Evolutionary conservation across 1,140 invertebrate genomes (phyloP).

Genomic region (Aphelenchoides avenae): DNA sequence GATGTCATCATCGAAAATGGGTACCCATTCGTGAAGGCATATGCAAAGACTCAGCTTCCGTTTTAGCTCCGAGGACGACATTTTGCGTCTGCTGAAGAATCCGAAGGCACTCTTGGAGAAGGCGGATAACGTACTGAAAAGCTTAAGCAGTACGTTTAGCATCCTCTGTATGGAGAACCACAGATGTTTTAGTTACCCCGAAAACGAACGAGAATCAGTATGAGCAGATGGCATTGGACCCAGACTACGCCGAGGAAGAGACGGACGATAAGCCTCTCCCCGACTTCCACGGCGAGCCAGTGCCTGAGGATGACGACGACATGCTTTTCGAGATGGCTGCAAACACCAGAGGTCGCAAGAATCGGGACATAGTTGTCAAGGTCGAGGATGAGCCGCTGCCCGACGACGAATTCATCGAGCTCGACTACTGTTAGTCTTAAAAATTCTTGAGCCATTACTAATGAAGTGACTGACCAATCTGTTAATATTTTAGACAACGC

Average conservation of each 20-base stretch:
- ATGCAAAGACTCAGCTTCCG: no score
- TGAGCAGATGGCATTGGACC: conserved; percentile 24
- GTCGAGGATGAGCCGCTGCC: conserved; percentile 42
- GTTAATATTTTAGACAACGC: conserved; percentile 38
- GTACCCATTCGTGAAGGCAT: no score
- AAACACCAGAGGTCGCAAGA: conserved; percentile 33
- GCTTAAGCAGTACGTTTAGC: conserved; percentile 12
- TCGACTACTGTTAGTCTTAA: conserved; percentile 42
- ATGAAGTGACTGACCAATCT: no score
- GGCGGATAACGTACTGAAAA: conserved; percentile 26
- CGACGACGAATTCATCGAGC: conserved; percentile 34
- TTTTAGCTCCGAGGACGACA: no score
- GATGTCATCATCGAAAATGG: no score
- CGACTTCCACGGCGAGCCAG: conserved; percentile 46
- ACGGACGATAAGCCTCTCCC: conserved; percentile 34
- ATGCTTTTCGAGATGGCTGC: conserved; percentile 42
- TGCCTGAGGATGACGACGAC: conserved; percentile 45
- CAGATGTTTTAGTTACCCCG: conserved; percentile 8
- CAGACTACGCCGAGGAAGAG: conserved; percentile 24
- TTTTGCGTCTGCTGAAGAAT: conserved; percentile 35
- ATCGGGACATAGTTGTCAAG: background rate
- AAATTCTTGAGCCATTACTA: conserved; percentile 2
- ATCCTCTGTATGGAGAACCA: background rate
- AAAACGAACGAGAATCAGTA: conserved; percentile 10
- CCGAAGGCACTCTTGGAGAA: conserved; percentile 25